Evolutionary conservation across 2,888 invertebrate species (phyloP).

Genomic region (Epinotia ramella): DNA sequence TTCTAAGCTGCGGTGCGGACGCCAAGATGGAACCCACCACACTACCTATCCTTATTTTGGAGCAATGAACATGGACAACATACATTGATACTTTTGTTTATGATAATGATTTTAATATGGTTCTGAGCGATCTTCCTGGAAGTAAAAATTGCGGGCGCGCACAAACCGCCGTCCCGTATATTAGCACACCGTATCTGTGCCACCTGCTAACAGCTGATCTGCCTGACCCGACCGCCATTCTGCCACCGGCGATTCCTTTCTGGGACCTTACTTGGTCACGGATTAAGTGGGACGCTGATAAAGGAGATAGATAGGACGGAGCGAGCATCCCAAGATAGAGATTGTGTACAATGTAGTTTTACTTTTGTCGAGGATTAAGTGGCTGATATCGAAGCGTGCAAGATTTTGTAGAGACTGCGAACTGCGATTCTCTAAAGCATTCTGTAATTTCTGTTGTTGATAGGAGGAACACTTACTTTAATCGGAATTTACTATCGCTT

Average conservation of each 20-base stretch:
- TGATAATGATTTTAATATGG: no score
- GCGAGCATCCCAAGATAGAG: neutral
- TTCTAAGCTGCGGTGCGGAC: neutral
- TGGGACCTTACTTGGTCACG: constrained; percentile 20
- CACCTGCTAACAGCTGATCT: constrained; percentile 45
- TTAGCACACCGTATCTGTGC: constrained; percentile 27
- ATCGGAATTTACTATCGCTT: neutral
- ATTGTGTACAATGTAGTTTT: neutral
- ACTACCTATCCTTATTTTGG: no score
- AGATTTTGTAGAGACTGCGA: neutral
- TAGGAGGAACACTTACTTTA: neutral
- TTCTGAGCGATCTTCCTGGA: no score
- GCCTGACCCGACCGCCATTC: constrained; percentile 29
- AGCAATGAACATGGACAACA: no score
- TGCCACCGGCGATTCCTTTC: constrained; percentile 39
- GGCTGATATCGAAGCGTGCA: neutral
- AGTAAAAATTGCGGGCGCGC: neutral
- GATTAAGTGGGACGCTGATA: constrained; percentile 24
- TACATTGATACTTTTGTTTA: no score
- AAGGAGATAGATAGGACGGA: constrained; percentile 6
- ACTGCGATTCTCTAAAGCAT: no score
- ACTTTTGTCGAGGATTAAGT: neutral
- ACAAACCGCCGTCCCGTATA: constrained; percentile 22
- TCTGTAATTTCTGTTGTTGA: neutral
- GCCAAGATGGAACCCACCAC: no score